A percentile compares a stretch with the other conserved stretches of the same genome.
phyloP scores from a whole-genome alignment of 2,888 invertebrate species.

The Bibio marci region DNA sequence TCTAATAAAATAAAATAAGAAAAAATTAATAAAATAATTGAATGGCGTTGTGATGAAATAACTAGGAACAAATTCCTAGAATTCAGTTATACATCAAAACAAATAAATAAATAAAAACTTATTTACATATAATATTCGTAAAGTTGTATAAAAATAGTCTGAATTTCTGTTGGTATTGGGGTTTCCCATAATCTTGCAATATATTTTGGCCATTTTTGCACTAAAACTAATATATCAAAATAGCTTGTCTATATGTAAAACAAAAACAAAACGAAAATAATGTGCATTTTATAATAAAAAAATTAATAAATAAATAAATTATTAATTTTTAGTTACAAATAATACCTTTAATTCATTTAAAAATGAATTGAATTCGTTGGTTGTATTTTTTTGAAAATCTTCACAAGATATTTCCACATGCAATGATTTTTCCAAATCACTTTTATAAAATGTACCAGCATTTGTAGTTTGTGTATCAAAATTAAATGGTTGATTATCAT shows the following conservation, averaged over 20 bases:
- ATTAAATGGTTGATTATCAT: conserved; percentile 3
- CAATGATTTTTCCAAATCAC: conserved; percentile 3
- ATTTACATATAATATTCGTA: conserved; percentile 16
- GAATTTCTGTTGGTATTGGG: conserved; percentile 14
- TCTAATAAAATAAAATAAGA: conserved; percentile 11
- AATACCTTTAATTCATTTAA: conserved; percentile 12
- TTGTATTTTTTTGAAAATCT: conserved; percentile 14
- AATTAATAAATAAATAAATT: neutral
- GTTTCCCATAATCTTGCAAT: conserved; percentile 16
- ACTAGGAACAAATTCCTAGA: no score
- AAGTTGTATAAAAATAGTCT: conserved; percentile 14
- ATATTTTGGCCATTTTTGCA: conserved; percentile 17
- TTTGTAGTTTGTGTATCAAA: neutral
- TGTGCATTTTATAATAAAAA: neutral
- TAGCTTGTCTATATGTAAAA: conserved; percentile 7
- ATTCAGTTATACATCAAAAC: no score
- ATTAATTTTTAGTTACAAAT: neutral
- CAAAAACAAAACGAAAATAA: neutral
- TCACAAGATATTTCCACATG: conserved; percentile 9
- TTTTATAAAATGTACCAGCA: neutral
- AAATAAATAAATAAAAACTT: no score
- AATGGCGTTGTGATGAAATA: no score
- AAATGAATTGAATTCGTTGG: conserved; percentile 14
- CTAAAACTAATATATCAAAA: conserved; percentile 16
- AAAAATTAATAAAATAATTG: no score